phyloP scores from a whole-genome alignment of 2,113 vertebrate species.

The Hiodon tergisus region DNA sequence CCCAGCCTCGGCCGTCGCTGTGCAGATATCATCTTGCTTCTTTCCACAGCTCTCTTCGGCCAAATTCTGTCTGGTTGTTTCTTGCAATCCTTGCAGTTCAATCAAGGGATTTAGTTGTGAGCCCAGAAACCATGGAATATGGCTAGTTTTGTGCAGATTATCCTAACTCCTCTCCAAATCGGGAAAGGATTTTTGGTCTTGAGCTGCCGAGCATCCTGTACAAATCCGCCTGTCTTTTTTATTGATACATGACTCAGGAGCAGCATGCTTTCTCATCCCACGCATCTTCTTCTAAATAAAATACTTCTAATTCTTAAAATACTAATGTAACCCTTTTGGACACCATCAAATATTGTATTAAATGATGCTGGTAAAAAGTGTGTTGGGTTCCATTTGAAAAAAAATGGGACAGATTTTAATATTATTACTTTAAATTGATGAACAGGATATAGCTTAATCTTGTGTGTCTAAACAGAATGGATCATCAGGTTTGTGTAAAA shows the following conservation, averaged over 20 bases:
- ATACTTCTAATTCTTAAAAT: neutral
- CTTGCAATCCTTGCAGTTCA: neutral
- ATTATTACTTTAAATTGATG: neutral
- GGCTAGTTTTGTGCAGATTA: neutral
- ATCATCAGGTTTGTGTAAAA: no score
- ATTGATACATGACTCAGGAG: slow-evolving; percentile 2
- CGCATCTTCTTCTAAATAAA: neutral
- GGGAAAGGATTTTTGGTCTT: neutral
- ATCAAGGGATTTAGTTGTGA: neutral
- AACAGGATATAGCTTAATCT: no score
- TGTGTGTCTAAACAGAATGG: no score
- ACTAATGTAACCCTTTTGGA: neutral
- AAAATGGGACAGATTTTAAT: slow-evolving; percentile 5
- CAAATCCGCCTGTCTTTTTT: slow-evolving; percentile 1
- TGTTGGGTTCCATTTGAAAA: neutral
- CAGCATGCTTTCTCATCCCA: neutral
- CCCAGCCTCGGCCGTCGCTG: neutral
- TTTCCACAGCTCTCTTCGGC: neutral
- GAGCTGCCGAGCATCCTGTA: neutral
- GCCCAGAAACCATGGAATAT: neutral
- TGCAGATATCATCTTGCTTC: neutral
- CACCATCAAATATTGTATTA: neutral
- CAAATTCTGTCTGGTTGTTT: neutral
- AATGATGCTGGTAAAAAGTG: neutral
- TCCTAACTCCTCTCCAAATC: neutral